Percentiles rank a stretch among this genome's conserved stretches.
Evolutionary conservation across 2,797 vertebrate genomes (phyloP).

Genomic region (Lepus oiostolus): DNA sequence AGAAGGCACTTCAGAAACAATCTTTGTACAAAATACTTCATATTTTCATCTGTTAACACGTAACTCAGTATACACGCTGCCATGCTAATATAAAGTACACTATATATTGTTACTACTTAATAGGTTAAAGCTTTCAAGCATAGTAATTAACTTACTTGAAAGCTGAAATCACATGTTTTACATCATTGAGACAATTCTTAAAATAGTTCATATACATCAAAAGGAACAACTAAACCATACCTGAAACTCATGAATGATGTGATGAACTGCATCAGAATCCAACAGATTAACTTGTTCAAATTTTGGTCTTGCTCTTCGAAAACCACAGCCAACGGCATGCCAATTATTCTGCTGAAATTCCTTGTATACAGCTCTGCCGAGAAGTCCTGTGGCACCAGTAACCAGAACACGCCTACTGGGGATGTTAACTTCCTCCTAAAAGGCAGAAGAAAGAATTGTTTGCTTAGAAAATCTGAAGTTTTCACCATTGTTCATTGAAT

Average conservation of each 20-base stretch:
- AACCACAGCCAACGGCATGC: conserved; percentile 93
- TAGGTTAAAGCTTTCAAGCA: background rate
- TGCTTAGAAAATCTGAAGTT: conserved; percentile 5
- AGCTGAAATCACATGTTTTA: background rate
- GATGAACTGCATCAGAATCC: conserved; percentile 92
- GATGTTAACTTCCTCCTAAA: conserved; percentile 91
- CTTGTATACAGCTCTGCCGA: conserved; percentile 94
- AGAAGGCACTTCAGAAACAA: conserved; percentile 9
- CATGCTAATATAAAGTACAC: background rate
- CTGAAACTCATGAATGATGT: conserved; percentile 93
- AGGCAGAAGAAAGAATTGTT: conserved; percentile 55
- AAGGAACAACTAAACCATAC: conserved; percentile 84
- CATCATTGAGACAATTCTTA: background rate
- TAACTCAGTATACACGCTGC: background rate
- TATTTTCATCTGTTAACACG: background rate
- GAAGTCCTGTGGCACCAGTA: conserved; percentile 96
- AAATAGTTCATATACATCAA: background rate
- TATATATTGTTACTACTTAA: background rate
- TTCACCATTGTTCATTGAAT: background rate
- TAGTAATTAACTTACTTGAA: background rate
- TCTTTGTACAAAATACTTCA: conserved; percentile 53
- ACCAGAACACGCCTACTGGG: conserved; percentile 91
- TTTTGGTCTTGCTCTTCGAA: conserved; percentile 92
- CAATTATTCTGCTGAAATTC: conserved; percentile 94
- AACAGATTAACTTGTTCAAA: conserved; percentile 95